Evolutionary conservation across 2,888 invertebrate species (phyloP).

Genomic region (Synergus itoensis): DNA sequence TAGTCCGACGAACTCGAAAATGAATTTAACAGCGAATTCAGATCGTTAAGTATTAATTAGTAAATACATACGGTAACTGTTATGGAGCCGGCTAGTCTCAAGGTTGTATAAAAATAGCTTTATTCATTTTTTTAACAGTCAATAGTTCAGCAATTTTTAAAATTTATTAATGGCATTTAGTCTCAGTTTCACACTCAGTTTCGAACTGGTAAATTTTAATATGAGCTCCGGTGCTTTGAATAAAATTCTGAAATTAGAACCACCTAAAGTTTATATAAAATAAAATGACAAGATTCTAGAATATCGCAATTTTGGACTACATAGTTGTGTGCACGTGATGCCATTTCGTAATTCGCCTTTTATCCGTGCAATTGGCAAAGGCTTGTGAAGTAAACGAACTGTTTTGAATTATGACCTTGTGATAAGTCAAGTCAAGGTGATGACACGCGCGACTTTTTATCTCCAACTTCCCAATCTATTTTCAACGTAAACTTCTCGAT

Average conservation of each 20-base stretch:
- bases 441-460: conserved; percentile 20
- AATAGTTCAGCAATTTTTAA: too few relatives aligned
- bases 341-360: neutral
- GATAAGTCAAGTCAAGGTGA: conserved; percentile 20
- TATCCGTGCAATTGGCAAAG: neutral
- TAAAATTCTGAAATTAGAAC: too few relatives aligned
- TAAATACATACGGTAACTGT: too few relatives aligned
- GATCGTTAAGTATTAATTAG: neutral
- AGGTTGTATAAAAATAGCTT: too few relatives aligned
- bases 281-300: neutral
- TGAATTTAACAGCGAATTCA: neutral
- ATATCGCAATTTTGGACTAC: neutral
- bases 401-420: conserved; percentile 3
- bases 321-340: neutral
- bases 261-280: too few relatives aligned
- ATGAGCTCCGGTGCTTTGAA: too few relatives aligned
- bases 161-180: too few relatives aligned
- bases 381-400: neutral
- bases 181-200: too few relatives aligned
- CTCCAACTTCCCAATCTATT: conserved; percentile 7
- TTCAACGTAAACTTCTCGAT: neutral
- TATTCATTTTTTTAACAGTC: too few relatives aligned
- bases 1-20: conserved; percentile 21
- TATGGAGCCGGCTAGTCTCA: conserved; percentile 18
- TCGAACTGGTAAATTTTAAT: too few relatives aligned